These are phyloP conservation scores for Bolinopsis microptera DNA, from an alignment of 37 sponge, comb jelly and placozoan genomes.

Conservation along the genomic window DNA sequence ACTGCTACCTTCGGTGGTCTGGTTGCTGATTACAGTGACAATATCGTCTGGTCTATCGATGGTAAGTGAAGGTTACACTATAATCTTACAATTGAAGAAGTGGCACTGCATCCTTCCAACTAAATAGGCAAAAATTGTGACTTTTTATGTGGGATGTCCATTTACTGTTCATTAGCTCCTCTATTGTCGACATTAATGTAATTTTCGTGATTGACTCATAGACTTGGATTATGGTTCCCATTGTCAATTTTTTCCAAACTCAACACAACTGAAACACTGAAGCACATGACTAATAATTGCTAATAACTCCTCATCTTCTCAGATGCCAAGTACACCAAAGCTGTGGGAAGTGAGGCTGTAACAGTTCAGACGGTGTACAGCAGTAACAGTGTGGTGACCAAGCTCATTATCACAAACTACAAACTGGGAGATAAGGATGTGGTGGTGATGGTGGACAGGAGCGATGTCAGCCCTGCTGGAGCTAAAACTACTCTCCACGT, in stretches of 20 bases:
- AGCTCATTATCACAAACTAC: neutral
- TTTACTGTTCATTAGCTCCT: no score
- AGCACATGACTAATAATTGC: no score
- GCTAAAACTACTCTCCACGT: neutral
- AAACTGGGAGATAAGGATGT: constrained; percentile 4
- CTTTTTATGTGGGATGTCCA: no score
- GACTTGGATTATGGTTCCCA: no score
- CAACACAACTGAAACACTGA: no score
- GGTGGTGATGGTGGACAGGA: neutral
- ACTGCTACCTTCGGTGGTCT: neutral
- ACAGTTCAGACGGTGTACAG: neutral
- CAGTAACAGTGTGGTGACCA: neutral
- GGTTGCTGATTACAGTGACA: neutral
- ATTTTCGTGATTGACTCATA: neutral
- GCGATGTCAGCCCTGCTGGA: neutral
- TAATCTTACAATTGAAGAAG: no score
- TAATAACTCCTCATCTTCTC: no score
- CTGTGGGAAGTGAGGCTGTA: neutral
- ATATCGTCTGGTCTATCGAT: neutral
- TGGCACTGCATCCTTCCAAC: no score
- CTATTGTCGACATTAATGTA: no score
- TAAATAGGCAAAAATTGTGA: no score
- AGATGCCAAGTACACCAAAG: neutral
- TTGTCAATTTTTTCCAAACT: no score
- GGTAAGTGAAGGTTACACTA: neutral